Conservation (phyloP, 92 coral and sea anemone species). For the Porites rus region DNA sequence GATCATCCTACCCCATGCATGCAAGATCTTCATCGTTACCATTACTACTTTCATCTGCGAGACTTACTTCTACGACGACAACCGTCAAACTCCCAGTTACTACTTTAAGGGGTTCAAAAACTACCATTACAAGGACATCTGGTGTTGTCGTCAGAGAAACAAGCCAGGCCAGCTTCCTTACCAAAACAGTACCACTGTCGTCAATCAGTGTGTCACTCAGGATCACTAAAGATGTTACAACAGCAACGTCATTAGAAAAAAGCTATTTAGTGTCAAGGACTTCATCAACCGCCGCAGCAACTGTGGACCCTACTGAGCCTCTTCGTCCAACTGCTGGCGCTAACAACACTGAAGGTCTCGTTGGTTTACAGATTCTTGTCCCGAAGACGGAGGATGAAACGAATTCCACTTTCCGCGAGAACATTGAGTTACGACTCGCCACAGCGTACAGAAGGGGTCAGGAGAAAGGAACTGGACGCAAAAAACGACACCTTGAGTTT, state of each 20-base stretch:
- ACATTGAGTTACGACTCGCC: constrained; percentile 51
- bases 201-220: neutral
- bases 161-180: neutral
- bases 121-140: neutral
- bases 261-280: neutral
- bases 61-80: neutral
- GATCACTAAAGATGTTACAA: neutral
- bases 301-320: constrained; percentile 34
- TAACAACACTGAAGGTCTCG: constrained; percentile 66
- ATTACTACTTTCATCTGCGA: neutral
- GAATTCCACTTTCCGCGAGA: constrained; percentile 28
- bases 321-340: constrained; percentile 27
- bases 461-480: constrained; percentile 22
- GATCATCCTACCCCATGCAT: neutral
- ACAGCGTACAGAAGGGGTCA: constrained; percentile 53
- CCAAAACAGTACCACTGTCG: neutral
- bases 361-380: constrained; percentile 53
- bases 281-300: neutral
- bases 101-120: neutral
- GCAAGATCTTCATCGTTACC: constrained; percentile 4
- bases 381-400: constrained; percentile 50
- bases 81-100: neutral
- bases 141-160: neutral
- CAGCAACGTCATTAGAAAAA: neutral
- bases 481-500: constrained; percentile 22